Evolutionary conservation across 2,797 vertebrate genomes (phyloP).

Genomic region (Gymnocypris eckloni): DNA sequence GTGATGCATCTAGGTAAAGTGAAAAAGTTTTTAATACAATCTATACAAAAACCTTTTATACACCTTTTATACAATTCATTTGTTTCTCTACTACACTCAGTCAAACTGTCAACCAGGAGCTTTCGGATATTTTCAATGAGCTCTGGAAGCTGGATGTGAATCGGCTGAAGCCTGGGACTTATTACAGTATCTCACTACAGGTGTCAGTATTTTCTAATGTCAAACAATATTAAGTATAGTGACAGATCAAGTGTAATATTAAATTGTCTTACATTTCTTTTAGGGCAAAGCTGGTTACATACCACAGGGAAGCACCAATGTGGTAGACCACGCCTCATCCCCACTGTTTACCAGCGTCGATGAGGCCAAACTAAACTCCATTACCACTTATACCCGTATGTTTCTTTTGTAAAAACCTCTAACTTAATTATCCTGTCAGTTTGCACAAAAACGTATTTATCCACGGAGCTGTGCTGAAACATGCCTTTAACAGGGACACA

Average conservation of each 20-base stretch:
- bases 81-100: slow-evolving; percentile 63
- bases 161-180: slow-evolving; percentile 75
- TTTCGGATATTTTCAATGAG: slow-evolving; percentile 82
- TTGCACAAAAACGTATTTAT: slow-evolving; percentile 33
- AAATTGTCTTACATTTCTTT: slow-evolving; percentile 9
- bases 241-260: neutral
- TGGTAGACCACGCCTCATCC: slow-evolving; percentile 73
- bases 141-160: slow-evolving; percentile 84
- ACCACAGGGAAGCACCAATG: slow-evolving; percentile 71
- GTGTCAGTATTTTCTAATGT: slow-evolving; percentile 62
- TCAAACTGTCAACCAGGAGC: slow-evolving; percentile 77
- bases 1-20: slow-evolving; percentile 69
- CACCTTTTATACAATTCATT: neutral
- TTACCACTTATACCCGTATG: slow-evolving; percentile 80
- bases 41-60: neutral
- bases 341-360: slow-evolving; percentile 81
- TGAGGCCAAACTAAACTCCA: slow-evolving; percentile 74
- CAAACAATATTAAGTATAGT: neutral
- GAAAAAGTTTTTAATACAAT: neutral
- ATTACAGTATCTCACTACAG: slow-evolving; percentile 85
- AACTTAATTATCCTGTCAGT: slow-evolving; percentile 3
- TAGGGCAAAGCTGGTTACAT: slow-evolving; percentile 81
- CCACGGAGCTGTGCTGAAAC: slow-evolving; percentile 25
- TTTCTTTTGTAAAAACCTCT: slow-evolving; percentile 32
- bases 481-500: slow-evolving; percentile 31